Evolutionary conservation across 2,113 vertebrate species (phyloP).

Genomic region (Alligator sinensis): DNA sequence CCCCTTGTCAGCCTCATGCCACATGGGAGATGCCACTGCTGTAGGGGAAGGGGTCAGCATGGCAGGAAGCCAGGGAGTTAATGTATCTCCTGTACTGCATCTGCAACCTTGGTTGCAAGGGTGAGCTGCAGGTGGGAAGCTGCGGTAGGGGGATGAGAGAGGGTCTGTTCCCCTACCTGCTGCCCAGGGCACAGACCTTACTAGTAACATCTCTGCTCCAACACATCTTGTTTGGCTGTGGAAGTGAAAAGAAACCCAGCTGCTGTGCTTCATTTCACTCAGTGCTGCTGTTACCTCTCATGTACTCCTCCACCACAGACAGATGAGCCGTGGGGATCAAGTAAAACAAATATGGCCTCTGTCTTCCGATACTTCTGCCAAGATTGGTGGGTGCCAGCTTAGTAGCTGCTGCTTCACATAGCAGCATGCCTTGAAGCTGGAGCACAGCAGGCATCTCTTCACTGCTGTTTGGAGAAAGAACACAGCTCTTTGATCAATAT

Average conservation of each 20-base stretch:
- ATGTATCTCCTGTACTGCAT: too few species aligned
- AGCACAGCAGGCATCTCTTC: not conserved
- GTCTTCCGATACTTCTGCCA: not conserved
- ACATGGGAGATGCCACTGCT: too few species aligned
- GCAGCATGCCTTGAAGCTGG: not conserved
- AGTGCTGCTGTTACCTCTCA: not conserved
- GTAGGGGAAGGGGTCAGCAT: too few species aligned
- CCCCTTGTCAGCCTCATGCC: too few species aligned
- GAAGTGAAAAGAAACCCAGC: not conserved
- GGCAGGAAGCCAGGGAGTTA: too few species aligned
- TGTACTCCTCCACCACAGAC: not conserved
- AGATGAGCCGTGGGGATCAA: not conserved
- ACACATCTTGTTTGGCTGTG: not conserved
- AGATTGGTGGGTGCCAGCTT: not conserved
- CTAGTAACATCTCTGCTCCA: not conserved
- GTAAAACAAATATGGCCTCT: not conserved
- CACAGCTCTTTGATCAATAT: not conserved
- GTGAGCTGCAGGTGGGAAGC: too few species aligned
- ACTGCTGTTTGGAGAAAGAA: not conserved
- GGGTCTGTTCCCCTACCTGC: too few species aligned
- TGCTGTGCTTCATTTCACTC: not conserved
- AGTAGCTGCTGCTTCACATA: not conserved
- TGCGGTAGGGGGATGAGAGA: too few species aligned
- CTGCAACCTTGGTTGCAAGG: too few species aligned
- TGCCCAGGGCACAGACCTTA: not conserved